These are phyloP conservation scores for Anorthoa munda DNA, from an alignment of 2,888 invertebrate species.

Conservation along the genomic window DNA sequence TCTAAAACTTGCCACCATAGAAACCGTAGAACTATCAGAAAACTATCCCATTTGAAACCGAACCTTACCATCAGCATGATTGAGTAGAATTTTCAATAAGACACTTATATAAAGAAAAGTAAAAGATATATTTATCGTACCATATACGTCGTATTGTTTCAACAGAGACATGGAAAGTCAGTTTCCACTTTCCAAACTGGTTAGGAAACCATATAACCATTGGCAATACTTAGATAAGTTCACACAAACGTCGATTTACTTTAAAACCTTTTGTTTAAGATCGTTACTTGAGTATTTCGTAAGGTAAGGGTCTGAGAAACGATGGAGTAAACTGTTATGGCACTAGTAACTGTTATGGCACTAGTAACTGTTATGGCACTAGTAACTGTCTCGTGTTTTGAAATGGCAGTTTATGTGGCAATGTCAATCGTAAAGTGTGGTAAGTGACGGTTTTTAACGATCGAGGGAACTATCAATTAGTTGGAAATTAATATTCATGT, in stretches of 20 bases:
- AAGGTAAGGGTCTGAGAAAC: slow-evolving; percentile 10
- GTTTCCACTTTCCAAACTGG: slow-evolving; percentile 65
- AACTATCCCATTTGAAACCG: slow-evolving; percentile 9
- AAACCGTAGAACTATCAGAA: slow-evolving; percentile 36
- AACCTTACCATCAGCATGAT: slow-evolving; percentile 19
- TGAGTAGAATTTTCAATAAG: slow-evolving; percentile 14
- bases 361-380: background rate
- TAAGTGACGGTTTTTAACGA: background rate
- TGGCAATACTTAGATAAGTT: slow-evolving; percentile 42
- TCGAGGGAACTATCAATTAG: slow-evolving; percentile 4
- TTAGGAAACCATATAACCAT: slow-evolving; percentile 25
- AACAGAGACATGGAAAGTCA: slow-evolving; percentile 58
- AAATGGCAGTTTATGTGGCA: background rate
- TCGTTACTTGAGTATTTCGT: slow-evolving; percentile 24
- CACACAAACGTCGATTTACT: slow-evolving; percentile 40
- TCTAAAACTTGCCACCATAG: slow-evolving; percentile 60
- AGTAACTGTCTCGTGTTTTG: slow-evolving; percentile 18
- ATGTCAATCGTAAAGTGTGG: slow-evolving; percentile 10
- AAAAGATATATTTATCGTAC: slow-evolving; percentile 53
- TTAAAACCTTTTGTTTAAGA: slow-evolving; percentile 45
- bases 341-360: background rate
- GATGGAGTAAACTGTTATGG: background rate
- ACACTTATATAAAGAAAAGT: slow-evolving; percentile 38
- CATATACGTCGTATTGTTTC: slow-evolving; percentile 58
- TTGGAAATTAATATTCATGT: background rate